Conservation (phyloP, 2,888 invertebrate species). For the Lasioglossum oenotherae region DNA sequence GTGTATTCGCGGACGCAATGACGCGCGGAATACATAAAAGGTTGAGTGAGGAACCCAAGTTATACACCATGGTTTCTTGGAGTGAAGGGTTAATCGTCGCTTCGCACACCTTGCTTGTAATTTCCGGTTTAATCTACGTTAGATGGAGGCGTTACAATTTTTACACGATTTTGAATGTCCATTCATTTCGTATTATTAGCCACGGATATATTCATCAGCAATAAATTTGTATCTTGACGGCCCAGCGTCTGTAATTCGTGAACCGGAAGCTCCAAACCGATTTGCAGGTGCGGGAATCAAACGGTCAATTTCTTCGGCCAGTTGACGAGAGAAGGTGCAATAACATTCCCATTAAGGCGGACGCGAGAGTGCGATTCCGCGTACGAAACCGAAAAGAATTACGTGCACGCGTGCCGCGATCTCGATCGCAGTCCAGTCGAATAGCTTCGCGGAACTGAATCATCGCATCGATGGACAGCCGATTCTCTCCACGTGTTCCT, state of each 20-base stretch:
- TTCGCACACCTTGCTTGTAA: not conserved
- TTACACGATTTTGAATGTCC: not conserved
- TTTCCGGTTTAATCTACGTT: not conserved
- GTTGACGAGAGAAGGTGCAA: not conserved
- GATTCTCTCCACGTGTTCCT: slow-evolving; percentile 47
- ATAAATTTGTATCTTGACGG: not conserved
- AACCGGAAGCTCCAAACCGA: not conserved
- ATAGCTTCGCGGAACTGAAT: slow-evolving; percentile 65
- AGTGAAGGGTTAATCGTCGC: too few species aligned
- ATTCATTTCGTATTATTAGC: not conserved
- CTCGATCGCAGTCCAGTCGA: slow-evolving; percentile 52
- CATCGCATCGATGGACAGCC: slow-evolving; percentile 62
- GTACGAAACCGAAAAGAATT: slow-evolving; percentile 52
- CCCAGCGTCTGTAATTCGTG: too few species aligned
- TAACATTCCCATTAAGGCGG: slow-evolving; percentile 12
- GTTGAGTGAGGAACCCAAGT: not conserved
- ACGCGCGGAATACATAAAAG: slow-evolving; percentile 39
- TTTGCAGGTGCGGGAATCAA: not conserved
- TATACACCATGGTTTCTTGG: not conserved
- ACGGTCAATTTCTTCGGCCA: not conserved
- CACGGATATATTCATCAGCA: not conserved
- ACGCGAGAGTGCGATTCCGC: not conserved
- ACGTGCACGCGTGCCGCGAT: slow-evolving; percentile 42
- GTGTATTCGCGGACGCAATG: not conserved
- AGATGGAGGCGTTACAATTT: not conserved